These are phyloP conservation scores for Myopa testacea DNA, from an alignment of 2,888 invertebrate species.

Conservation along the genomic window DNA sequence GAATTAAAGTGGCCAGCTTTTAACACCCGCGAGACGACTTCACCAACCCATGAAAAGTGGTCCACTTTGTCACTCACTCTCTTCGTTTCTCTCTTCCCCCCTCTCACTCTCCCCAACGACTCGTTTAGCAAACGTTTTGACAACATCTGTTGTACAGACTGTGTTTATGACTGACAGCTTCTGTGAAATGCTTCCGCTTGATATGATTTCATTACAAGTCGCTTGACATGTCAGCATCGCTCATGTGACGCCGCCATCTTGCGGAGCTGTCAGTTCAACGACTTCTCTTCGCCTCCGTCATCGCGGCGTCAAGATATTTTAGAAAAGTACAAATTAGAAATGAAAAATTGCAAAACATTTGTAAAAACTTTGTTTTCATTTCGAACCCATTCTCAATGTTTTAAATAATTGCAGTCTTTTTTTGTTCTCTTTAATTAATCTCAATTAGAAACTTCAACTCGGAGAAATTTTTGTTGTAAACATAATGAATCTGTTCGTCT, in stretches of 20 bases:
- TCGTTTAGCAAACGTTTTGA: conserved; percentile 24
- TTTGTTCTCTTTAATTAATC: background rate
- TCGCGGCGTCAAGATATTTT: too few relatives aligned
- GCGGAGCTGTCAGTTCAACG: background rate
- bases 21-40: background rate
- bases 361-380: background rate
- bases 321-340: too few relatives aligned
- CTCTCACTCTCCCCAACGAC: background rate
- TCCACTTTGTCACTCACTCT: background rate
- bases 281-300: too few relatives aligned
- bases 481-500: too few relatives aligned
- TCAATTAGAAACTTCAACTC: background rate
- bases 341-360: background rate
- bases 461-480: background rate
- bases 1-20: background rate
- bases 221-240: background rate
- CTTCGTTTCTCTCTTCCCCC: background rate
- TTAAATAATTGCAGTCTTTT: too few relatives aligned
- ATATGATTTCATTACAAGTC: conserved; percentile 8
- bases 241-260: conserved; percentile 6
- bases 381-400: background rate
- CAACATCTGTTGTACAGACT: conserved; percentile 23
- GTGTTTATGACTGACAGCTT: conserved; percentile 3
- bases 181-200: conserved; percentile 4
- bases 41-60: background rate